These are phyloP conservation scores for Marasmarcha lunaedactyla DNA, from an alignment of 2,888 invertebrate species.

Conservation along the genomic window DNA sequence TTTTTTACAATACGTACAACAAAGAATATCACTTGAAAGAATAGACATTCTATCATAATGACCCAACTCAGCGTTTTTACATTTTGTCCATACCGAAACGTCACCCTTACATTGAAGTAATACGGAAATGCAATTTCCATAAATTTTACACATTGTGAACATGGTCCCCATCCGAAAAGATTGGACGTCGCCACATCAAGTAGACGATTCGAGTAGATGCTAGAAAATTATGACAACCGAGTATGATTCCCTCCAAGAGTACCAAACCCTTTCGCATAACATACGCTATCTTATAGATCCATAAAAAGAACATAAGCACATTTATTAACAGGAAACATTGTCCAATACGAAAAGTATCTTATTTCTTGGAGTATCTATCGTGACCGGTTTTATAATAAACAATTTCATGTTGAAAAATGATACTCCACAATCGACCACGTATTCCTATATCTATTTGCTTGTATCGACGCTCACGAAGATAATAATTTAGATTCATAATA, in stretches of 20 bases:
- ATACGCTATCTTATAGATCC: background rate
- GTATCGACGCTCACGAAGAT: slow-evolving; percentile 4
- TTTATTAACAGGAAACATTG: background rate
- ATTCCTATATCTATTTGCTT: background rate
- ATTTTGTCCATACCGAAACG: slow-evolving; percentile 26
- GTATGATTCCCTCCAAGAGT: background rate
- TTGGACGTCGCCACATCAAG: slow-evolving; percentile 51
- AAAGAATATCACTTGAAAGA: too few species aligned
- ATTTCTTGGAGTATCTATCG: background rate
- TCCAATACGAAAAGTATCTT: background rate
- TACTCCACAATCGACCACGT: background rate
- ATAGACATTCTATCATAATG: too few species aligned
- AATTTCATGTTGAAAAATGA: background rate
- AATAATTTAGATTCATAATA: too few species aligned
- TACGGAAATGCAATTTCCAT: slow-evolving; percentile 67
- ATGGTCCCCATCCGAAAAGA: slow-evolving; percentile 56
- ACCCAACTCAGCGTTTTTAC: slow-evolving; percentile 8
- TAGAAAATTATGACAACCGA: background rate
- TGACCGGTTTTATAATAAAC: slow-evolving; percentile 1
- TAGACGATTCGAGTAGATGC: slow-evolving; percentile 10
- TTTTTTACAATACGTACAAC: too few species aligned
- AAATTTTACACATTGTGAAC: slow-evolving; percentile 66
- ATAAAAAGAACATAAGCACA: background rate
- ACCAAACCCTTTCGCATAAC: background rate
- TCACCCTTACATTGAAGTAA: slow-evolving; percentile 45